Percentiles rank a stretch among this genome's conserved stretches.
phyloP scores from a whole-genome alignment of 2,888 invertebrate genomes.

The Pilophorus perplexus region DNA sequence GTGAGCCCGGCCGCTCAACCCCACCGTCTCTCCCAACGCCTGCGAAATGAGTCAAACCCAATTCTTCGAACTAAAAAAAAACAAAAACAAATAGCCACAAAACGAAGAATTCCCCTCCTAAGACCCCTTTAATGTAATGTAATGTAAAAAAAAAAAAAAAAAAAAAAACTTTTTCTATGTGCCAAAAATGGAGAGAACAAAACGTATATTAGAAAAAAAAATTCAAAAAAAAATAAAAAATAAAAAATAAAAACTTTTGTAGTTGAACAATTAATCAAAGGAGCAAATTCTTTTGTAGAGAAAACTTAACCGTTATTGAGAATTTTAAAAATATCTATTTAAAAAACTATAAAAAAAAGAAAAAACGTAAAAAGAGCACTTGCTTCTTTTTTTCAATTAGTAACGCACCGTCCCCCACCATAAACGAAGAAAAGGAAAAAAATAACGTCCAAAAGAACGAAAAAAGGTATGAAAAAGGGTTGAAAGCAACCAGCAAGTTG shows the following conservation, averaged over 20 bases:
- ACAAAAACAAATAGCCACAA: not conserved
- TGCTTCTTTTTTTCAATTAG: constrained; percentile 27
- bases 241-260: constrained; percentile 24
- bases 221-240: constrained; percentile 9
- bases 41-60: no score
- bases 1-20: constrained; percentile 40
- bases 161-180: constrained; percentile 18
- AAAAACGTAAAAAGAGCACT: constrained; percentile 33
- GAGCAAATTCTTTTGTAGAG: constrained; percentile 4
- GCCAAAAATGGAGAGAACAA: constrained; percentile 23
- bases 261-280: constrained; percentile 14
- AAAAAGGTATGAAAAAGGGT: constrained; percentile 13
- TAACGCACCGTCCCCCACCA: constrained; percentile 40
- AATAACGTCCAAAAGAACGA: constrained; percentile 30
- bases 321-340: constrained; percentile 24
- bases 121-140: not conserved
- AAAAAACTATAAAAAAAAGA: constrained; percentile 15
- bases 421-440: constrained; percentile 29
- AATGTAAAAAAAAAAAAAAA: not conserved
- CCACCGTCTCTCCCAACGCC: constrained; percentile 2
- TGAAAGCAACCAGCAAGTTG: not conserved
- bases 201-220: constrained; percentile 11
- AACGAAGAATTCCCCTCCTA: no score
- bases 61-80: not conserved
- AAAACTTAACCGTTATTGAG: constrained; percentile 8